phyloP scores from a whole-genome alignment of 2,888 invertebrate species.

The Dendrolimus houi region DNA sequence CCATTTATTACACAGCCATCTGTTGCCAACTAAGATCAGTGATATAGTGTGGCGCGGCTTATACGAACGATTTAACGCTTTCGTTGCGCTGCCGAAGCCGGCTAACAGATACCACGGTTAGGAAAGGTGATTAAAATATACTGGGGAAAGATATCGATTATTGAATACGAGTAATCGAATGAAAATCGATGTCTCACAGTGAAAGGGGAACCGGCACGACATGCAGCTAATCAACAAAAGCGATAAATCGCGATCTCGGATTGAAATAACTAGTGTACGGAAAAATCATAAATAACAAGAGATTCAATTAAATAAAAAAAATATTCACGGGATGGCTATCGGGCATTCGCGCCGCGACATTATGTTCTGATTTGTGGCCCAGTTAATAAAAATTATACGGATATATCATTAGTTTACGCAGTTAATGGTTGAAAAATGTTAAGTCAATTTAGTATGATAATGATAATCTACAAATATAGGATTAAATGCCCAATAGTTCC shows the following conservation, averaged over 20 bases:
- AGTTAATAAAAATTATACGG: constrained; percentile 65
- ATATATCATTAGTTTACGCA: constrained; percentile 71
- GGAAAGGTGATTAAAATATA: too few relatives aligned
- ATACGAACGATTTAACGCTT: constrained; percentile 35
- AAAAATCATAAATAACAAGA: constrained; percentile 42
- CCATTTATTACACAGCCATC: too few relatives aligned
- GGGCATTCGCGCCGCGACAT: constrained; percentile 75
- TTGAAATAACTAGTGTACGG: constrained; percentile 61
- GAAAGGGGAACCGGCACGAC: constrained; percentile 37
- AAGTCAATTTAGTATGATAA: constrained; percentile 75
- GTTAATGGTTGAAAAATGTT: constrained; percentile 75
- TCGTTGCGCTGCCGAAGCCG: constrained; percentile 36
- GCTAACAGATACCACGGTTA: not conserved
- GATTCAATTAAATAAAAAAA: constrained; percentile 43
- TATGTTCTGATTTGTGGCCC: constrained; percentile 49
- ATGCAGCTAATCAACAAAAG: constrained; percentile 61
- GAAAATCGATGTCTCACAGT: constrained; percentile 16
- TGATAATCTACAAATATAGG: constrained; percentile 73
- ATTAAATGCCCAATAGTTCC: constrained; percentile 78
- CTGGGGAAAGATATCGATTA: too few relatives aligned
- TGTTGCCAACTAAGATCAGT: not conserved
- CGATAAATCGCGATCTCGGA: constrained; percentile 63
- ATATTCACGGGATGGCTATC: constrained; percentile 63
- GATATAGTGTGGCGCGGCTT: not conserved
- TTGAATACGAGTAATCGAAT: too few relatives aligned